phyloP scores from a whole-genome alignment of 37 sponge, comb jelly and placozoan species.

The Axinella damicornis region DNA sequence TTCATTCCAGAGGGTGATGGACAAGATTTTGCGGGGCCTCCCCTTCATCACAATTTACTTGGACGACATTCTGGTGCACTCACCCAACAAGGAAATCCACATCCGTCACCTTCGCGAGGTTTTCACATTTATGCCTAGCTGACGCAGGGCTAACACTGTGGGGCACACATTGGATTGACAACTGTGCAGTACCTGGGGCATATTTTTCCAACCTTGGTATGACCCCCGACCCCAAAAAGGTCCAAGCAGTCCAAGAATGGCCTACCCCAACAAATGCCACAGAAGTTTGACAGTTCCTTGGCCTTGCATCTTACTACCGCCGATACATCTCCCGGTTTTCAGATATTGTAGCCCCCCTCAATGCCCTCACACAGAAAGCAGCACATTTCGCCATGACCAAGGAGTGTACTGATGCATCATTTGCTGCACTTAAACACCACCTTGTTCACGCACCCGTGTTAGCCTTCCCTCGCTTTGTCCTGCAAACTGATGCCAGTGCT shows the following conservation, averaged over 20 bases:
- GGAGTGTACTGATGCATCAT: conserved; percentile 35
- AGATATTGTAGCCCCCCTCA: too few relatives aligned
- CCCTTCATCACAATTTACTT: conserved; percentile 61
- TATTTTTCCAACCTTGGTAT: conserved; percentile 50
- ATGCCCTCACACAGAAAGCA: conserved; percentile 44
- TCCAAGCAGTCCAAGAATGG: conserved; percentile 23
- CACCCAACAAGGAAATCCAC: conserved; percentile 13
- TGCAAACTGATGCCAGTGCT: conserved; percentile 78
- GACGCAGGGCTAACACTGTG: conserved; percentile 61
- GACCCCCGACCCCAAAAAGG: conserved; percentile 55
- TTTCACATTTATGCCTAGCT: conserved; percentile 55
- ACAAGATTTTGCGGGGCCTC: too few relatives aligned
- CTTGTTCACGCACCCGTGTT: conserved; percentile 56
- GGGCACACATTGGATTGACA: conserved; percentile 44
- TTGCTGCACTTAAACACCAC: too few relatives aligned
- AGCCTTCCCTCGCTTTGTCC: conserved; percentile 48
- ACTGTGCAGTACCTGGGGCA: conserved; percentile 58
- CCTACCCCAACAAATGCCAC: conserved; percentile 24
- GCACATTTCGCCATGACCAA: conserved; percentile 31
- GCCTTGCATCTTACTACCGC: conserved; percentile 65
- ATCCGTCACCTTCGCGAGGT: conserved; percentile 48
- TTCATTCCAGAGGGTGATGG: too few relatives aligned
- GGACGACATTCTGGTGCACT: conserved; percentile 57
- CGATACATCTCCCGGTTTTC: too few relatives aligned
- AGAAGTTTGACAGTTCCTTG: conserved; percentile 51